A percentile compares a stretch with the other conserved stretches of the same genome.
Conservation (phyloP, 2,888 invertebrate species). For the Rutpela maculata region DNA sequence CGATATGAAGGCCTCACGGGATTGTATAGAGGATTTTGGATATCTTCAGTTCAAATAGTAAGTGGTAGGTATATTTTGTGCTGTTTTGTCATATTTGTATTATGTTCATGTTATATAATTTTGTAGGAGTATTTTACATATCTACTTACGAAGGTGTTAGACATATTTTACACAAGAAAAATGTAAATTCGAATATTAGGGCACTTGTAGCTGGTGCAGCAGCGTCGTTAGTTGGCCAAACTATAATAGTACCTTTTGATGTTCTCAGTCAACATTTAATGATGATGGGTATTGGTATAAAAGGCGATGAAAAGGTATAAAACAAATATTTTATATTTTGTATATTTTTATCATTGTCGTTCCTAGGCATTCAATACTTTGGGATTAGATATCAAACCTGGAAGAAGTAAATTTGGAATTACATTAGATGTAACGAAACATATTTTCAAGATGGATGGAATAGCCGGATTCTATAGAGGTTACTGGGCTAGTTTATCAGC, state of each 20-base stretch:
- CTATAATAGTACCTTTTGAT: slow-evolving; percentile 97
- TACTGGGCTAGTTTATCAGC: slow-evolving; percentile 94
- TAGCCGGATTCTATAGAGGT: slow-evolving; percentile 93
- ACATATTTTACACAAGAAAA: slow-evolving; percentile 83
- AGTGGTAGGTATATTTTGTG: slow-evolving; percentile 67
- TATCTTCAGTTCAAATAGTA: slow-evolving; percentile 85
- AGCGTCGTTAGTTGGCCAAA: slow-evolving; percentile 95
- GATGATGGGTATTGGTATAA: slow-evolving; percentile 83
- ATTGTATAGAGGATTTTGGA: slow-evolving; percentile 95
- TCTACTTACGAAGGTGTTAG: slow-evolving; percentile 95
- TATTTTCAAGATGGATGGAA: slow-evolving; percentile 88
- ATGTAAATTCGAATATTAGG: slow-evolving; percentile 81
- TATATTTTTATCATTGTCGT: slow-evolving; percentile 18
- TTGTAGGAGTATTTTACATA: slow-evolving; percentile 92
- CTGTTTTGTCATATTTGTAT: slow-evolving; percentile 2
- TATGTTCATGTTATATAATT: slow-evolving; percentile 21
- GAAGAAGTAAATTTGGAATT: slow-evolving; percentile 80
- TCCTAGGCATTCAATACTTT: slow-evolving; percentile 81
- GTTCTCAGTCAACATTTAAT: slow-evolving; percentile 97
- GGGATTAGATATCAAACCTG: slow-evolving; percentile 80
- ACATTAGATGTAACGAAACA: slow-evolving; percentile 85
- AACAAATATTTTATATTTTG: not conserved
- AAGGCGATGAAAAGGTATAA: slow-evolving; percentile 64
- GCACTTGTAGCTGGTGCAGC: slow-evolving; percentile 92
- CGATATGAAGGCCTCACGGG: slow-evolving; percentile 89